Evolutionary conservation across 1,140 invertebrate species (phyloP).

Genomic region (Atta cephalotes): DNA sequence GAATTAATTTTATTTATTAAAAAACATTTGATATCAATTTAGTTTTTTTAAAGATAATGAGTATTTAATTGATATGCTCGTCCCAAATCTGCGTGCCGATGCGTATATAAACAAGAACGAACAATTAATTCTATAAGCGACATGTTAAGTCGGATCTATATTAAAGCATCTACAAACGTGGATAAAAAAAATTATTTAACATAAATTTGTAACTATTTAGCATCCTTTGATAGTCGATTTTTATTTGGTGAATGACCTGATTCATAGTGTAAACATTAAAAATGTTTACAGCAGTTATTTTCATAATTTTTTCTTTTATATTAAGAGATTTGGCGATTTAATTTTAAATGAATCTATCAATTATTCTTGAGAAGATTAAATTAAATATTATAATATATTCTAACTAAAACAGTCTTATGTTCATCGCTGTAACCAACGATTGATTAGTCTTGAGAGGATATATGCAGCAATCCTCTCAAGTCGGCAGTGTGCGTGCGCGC

Average conservation of each 20-base stretch:
- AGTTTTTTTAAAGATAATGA: neutral
- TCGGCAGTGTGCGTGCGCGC: neutral
- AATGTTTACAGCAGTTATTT: neutral
- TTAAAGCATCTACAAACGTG: neutral
- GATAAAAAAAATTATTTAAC: neutral
- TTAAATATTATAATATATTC: neutral
- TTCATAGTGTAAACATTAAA: neutral
- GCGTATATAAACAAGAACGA: neutral
- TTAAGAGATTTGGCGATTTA: neutral
- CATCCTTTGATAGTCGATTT: neutral
- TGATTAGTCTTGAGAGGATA: conserved; percentile 27
- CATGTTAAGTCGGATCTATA: neutral
- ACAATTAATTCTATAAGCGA: neutral
- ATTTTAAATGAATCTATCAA: neutral
- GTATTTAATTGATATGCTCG: neutral
- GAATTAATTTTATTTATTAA: neutral
- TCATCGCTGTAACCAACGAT: conserved; percentile 1
- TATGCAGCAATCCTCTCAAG: neutral
- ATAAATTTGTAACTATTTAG: neutral
- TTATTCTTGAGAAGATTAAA: neutral
- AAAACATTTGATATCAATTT: neutral
- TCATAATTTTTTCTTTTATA: neutral
- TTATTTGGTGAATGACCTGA: neutral
- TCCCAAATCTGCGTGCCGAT: neutral
- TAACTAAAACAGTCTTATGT: neutral